Evolutionary conservation across 2,113 vertebrate genomes (phyloP), one percentile per base, ranked within the genome.

Genomic region (Columba janthina): DNA sequence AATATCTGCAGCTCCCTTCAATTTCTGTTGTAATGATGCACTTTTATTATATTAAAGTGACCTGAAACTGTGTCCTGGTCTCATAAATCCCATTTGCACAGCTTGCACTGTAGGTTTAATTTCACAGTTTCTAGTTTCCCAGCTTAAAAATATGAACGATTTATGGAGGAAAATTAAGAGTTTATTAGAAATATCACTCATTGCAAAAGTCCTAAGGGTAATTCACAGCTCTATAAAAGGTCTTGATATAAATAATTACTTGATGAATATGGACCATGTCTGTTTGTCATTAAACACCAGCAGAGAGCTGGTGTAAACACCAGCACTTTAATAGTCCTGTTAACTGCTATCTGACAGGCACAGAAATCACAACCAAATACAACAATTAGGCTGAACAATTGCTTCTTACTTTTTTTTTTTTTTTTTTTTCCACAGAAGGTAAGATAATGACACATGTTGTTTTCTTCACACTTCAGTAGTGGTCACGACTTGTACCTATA

Each of bases 91-190:
- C 40, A 74, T 97, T 96, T 95, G 50, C 92, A 96, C 96, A 96
- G 97, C 94, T 97, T 79, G 73, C 94, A 66, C 91, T 79, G 74
- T 85, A 95, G 90, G 94, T 95, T 98, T 98, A 98, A 98, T 98
- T 98, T 98, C 98, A 98, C 98, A 98, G 97, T 89, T 97, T 98
- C 97, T 97, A 97, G 97, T 94, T 98, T 97, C 88, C 87, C 57
- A 61, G 70, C 66, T 96, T 96, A 97, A 95, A 97, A 95, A 96
- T 92, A 95, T 66, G 91, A 97, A 92, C 96, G 96, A 96, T 94
- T 97, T 98, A 97, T 86, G 80, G 84, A 90, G 90, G 70, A 94
- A 96, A 96, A 97, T 91, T 93, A 93, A 81, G 71, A 93, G 78
- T 96, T 97, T 97, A 97, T 97, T 97, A 96, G 96, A 96, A 97